Evolutionary conservation across 2,113 vertebrate genomes (phyloP), one percentile per base, ranked within the genome.

Genomic region (Rhinoderma darwinii): DNA sequence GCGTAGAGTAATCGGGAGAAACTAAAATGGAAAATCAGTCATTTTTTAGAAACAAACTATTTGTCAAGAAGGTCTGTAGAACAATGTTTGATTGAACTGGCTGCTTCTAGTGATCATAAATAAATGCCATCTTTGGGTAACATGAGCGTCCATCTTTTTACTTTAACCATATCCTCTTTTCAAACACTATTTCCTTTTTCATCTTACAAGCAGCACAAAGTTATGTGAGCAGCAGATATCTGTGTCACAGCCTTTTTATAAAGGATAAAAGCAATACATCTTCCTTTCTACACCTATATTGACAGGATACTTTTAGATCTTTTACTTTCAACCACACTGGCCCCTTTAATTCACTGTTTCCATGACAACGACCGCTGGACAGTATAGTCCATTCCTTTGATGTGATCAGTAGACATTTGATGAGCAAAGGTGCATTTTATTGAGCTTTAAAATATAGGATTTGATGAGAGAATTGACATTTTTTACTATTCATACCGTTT

Each of bases 181-280:
- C 0, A 1, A 84, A 89, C 17, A 9, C n/a, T 37, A 0, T 73
- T 73, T 77, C n/a, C 39, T 88, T 61, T 82, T 90, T 86, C 25
- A 89, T 89, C 89, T 89, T 0, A 0, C 7, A 66, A 88, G 88
- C 90, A 89, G 91, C 80, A 84, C 39, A 90, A 93, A 88, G 91
- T 90, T 88, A 91, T 92, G 88, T 89, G 88, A 90, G 88, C 75
- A 75, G 89, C 90, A 86, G 84, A 91, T 88, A 92, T 90, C 83
- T 91, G 88, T 90, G 91, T 89, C 91, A 90, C 91, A 89, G 90
- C 89, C 90, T 90, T 90, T 88, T 91, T 91, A 91, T 89, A 84
- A 91, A 92, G 89, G 90, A 91, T 91, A 89, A 86, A 91, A 93
- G 90, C 87, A 90, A 89, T 88, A 91, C 84, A 59, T 80, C 47